Percentiles rank a stretch among this genome's conserved stretches.
Conservation (phyloP, 2,797 vertebrate species). For the Artibeus jamaicensis region DNA sequence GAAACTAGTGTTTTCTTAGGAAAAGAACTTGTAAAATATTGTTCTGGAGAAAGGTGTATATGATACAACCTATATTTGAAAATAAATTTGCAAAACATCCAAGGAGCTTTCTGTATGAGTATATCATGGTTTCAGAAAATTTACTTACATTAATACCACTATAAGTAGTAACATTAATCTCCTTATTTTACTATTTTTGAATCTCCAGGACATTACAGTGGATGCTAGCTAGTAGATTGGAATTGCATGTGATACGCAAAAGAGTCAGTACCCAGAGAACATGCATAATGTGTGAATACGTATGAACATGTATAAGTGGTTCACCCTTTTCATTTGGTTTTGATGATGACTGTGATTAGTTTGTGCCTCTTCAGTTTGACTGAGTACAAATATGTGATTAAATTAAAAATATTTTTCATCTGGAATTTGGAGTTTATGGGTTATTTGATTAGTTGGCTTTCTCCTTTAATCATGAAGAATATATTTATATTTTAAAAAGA, state of each 20-base stretch:
- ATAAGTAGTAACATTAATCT: neutral
- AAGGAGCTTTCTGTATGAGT: neutral
- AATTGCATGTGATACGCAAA: neutral
- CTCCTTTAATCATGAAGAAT: neutral
- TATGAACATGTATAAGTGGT: neutral
- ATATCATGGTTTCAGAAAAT: neutral
- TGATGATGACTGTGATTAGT: neutral
- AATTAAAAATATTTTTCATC: neutral
- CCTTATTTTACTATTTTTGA: neutral
- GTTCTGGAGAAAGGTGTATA: neutral
- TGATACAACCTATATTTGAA: neutral
- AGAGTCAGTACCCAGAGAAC: neutral
- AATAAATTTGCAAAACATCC: neutral
- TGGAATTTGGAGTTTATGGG: neutral
- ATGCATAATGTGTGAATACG: neutral
- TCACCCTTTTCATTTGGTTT: neutral
- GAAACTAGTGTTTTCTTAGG: neutral
- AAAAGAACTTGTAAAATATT: neutral
- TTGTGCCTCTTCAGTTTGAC: neutral
- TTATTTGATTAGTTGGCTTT: neutral
- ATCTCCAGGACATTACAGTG: neutral
- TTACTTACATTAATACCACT: neutral
- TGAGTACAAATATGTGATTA: neutral
- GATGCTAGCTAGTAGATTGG: neutral
- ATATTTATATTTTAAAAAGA: neutral